These are phyloP conservation scores for Arothron firmamentum DNA, from an alignment of 2,113 vertebrate species.

Conservation along the genomic window DNA sequence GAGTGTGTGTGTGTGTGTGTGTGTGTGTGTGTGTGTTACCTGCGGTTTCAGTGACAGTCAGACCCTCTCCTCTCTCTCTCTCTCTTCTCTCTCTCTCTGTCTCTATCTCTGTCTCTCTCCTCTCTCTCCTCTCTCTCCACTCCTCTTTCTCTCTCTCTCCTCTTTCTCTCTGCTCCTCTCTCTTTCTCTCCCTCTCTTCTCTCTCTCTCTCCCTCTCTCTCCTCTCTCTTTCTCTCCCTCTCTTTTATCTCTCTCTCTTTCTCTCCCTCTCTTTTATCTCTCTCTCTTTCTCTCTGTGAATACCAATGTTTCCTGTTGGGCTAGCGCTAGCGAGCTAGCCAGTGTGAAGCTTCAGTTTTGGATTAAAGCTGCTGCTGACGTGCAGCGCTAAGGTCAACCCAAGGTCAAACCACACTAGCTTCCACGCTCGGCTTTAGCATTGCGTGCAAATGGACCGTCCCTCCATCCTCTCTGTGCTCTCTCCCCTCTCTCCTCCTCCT, in stretches of 20 bases:
- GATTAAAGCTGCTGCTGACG: no score
- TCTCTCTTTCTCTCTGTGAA: conserved; percentile 32
- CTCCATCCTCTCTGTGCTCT: not conserved
- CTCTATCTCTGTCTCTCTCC: no score
- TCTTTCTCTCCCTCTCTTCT: not conserved
- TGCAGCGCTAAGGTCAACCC: no score
- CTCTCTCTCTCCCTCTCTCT: not conserved
- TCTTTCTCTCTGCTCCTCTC: not conserved
- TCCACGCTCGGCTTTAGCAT: no score
- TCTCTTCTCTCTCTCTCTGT: not conserved
- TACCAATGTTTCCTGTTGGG: conserved; percentile 39
- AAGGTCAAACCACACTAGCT: no score
- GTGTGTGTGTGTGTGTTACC: conserved; percentile 13
- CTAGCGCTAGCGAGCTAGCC: not conserved
- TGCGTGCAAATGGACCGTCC: no score
- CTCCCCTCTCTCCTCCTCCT: not conserved
- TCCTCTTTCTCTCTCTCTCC: no score
- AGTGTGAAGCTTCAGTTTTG: not conserved
- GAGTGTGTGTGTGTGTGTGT: not conserved
- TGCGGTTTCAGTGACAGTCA: conserved; percentile 29
- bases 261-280: no score
- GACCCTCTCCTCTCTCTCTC: no score
- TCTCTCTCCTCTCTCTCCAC: conserved; percentile 3
- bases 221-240: not conserved
- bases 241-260: no score